Evolutionary conservation across 2,797 vertebrate genomes (phyloP).

Genomic region (Enteromius radiatus): DNA sequence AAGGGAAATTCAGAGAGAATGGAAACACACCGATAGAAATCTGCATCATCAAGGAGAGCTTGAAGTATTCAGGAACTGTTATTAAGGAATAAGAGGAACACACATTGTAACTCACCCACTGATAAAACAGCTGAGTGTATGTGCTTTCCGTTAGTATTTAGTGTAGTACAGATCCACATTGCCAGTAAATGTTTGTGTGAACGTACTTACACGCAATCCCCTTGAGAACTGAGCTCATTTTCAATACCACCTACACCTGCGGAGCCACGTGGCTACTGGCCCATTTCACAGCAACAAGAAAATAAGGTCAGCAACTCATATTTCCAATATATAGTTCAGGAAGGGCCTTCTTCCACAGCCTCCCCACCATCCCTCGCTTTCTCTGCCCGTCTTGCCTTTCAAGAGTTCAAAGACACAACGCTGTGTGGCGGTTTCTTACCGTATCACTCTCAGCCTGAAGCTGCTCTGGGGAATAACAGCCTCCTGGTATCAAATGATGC

Average conservation of each 20-base stretch:
- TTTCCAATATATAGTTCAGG: constrained; percentile 44
- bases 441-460: constrained; percentile 55
- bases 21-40: constrained; percentile 26
- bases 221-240: constrained; percentile 39
- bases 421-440: constrained; percentile 58
- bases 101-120: constrained; percentile 5
- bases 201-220: background rate
- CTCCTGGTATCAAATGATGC: constrained; percentile 52
- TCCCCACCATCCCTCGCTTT: constrained; percentile 18
- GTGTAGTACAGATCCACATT: background rate
- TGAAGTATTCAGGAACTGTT: constrained; percentile 27
- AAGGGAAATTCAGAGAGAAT: constrained; percentile 27
- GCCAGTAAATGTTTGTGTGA: constrained; percentile 30
- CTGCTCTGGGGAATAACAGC: constrained; percentile 54
- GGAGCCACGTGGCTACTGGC: constrained; percentile 13
- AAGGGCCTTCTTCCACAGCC: constrained; percentile 41
- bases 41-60: constrained; percentile 35
- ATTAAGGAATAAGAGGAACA: constrained; percentile 27
- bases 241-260: constrained; percentile 35
- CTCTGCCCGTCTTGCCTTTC: background rate
- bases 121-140: constrained; percentile 15
- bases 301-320: constrained; percentile 54
- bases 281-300: constrained; percentile 43
- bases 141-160: constrained; percentile 18
- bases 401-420: constrained; percentile 35